Base-by-base conservation (phyloP, 1,140 invertebrate genomes). In the Sycobia sp. region DNA sequence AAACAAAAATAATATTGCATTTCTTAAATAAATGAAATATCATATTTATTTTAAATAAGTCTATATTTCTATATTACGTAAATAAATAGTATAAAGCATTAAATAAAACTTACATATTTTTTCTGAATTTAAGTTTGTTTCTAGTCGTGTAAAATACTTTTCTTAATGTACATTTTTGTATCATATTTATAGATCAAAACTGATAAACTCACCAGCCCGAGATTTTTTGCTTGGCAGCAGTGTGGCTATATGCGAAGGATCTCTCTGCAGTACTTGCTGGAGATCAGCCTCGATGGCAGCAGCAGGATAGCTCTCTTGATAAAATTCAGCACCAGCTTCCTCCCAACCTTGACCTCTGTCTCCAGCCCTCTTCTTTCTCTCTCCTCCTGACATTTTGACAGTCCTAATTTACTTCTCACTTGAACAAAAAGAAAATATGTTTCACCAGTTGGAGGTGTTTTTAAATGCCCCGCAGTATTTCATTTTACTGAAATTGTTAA, bases 271-370 rank as follows among this genome's bases (percentile, higher is more conserved):
- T 36, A 84, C 86, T 70, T 90, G 88, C 54, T 86, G 84, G 46
- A 87, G 77, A 67, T 90, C 89, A 29, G 85, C 84, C 67, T 90
- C 88, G n/a, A 83, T 82, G 7, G 84, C 87, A 18, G 84, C 87
- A 0, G 85, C 88, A 1, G 91, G 90, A 79, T 92, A 94, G 70
- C 89, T 86, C 77, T 93, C 91, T 74, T 92, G 90, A 80, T 92
- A 93, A 82, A 94, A 94, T 80, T 94, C 91, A 8, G 86, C 87
- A 1, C 90, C 90, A 25, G 91, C 91, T 75, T 92, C 91, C 81
- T 93, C 91, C 91, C 91, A 93, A 4, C 89, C 88, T 44, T 87
- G 84, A 3, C 81, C 83, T 32, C 81, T 77, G 34, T 82, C 81
- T 29, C 79, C 71, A 59, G 80, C 81, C 47, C 84, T 79, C 67